Base-by-base conservation (phyloP, 2,113 vertebrate species). In the Phaethon lepturus region DNA sequence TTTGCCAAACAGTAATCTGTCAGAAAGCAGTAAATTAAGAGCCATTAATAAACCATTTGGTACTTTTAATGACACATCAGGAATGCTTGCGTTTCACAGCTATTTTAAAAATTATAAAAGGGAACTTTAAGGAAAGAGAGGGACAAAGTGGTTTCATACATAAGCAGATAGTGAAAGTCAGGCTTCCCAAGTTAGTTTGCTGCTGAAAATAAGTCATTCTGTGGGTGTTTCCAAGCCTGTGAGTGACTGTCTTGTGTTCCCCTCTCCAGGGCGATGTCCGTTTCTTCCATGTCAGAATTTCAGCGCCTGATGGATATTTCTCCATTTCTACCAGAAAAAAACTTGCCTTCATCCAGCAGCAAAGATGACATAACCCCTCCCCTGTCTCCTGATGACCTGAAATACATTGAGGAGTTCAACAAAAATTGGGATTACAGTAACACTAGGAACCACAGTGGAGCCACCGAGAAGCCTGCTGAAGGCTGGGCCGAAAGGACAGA, bases 201-300 rank as follows among this genome's bases (percentile, higher is more conserved):
- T 91, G 22, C 8, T 87, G 35, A 82, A 81, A 91, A 42, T 33
- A 62, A 75, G 38, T 49, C 2, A 1, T 11, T 88, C 19, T 75
- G 3, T 62, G 29, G 67, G 38, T 55, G 24, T 71, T 92, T 85
- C 67, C 56, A 55, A 69, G 56, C 2, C 7, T 79, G 4, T 23
- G 20, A 78, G 50, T 95, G 45, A 91, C n/a, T 55, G 40, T 84
- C 11, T 74, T 13, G 3, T 56, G 3, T 69, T 92, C 40, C 74
- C 12, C 33, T 96, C 85, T 93, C 42, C 97, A 99, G 99, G 98
- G 99, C 99, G 1, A 99, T 99, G 97, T 99, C 99, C 0, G 99
- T 99, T 85, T 99, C 99, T 92, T 99, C 99, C 96, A 99, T 99
- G 99, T 99, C 99, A 3, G 99, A 99, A 97, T 99, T 99, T 98